Evolutionary conservation across 2,797 vertebrate species (phyloP).

Genomic region (Pangasius larnaudii): DNA sequence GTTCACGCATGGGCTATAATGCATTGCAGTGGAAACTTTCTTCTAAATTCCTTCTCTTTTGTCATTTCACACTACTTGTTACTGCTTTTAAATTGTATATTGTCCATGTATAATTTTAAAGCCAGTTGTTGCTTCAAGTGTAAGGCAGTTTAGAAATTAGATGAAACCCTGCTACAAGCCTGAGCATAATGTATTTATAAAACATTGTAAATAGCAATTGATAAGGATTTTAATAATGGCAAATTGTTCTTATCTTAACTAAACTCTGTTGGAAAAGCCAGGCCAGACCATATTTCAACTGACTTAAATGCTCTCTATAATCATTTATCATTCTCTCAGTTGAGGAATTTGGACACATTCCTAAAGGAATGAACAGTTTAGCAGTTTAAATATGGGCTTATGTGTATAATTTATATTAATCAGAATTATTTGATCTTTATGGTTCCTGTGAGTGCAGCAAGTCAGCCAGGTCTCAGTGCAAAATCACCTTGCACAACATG

Average conservation of each 20-base stretch:
- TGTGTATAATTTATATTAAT: no score
- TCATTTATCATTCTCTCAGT: background rate
- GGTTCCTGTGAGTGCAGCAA: background rate
- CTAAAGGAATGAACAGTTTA: background rate
- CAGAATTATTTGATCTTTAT: background rate
- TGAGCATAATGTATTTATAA: background rate
- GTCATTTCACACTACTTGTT: slow-evolving; percentile 7
- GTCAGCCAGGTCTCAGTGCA: background rate
- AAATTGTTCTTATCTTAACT: background rate
- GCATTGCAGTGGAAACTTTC: slow-evolving; percentile 10
- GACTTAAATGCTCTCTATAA: background rate
- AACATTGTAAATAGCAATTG: background rate
- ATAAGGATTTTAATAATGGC: background rate
- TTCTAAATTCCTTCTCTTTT: slow-evolving; percentile 17
- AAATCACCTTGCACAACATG: background rate
- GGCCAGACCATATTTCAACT: background rate
- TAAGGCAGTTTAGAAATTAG: background rate
- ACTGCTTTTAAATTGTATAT: background rate
- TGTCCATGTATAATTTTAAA: background rate
- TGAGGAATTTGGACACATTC: background rate
- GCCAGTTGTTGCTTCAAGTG: background rate
- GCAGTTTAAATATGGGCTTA: background rate
- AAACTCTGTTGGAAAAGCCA: background rate
- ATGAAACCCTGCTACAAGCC: background rate
- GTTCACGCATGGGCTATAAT: slow-evolving; percentile 49